Evolutionary conservation across 1,140 invertebrate genomes (phyloP).

Genomic region (Luehdorfia chinensis): DNA sequence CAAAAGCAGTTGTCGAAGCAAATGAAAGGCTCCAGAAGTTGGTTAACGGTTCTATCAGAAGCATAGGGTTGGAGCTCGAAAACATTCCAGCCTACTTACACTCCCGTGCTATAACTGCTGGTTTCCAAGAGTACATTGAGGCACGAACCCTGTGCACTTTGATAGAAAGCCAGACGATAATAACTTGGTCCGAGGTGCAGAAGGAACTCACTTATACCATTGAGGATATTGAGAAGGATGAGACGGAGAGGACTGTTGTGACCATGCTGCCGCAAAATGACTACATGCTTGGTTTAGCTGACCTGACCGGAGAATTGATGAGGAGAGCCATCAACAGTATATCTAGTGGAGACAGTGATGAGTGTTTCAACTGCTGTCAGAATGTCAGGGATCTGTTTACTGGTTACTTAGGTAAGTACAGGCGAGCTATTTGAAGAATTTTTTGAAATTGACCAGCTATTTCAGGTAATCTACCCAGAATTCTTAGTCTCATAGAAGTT

Average conservation of each 20-base stretch:
- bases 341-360: constrained; percentile 85
- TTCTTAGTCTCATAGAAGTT: too few relatives aligned
- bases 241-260: constrained; percentile 23
- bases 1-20: constrained; percentile 81
- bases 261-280: constrained; percentile 80
- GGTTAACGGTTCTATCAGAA: constrained; percentile 79
- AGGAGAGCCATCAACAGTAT: constrained; percentile 91
- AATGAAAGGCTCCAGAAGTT: constrained; percentile 80
- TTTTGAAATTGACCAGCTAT: too few relatives aligned
- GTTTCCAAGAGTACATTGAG: constrained; percentile 93
- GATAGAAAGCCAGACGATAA: constrained; percentile 50
- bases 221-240: constrained; percentile 31
- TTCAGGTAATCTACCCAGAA: too few relatives aligned
- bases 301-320: constrained; percentile 95
- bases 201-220: constrained; percentile 43
- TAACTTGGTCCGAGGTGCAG: constrained; percentile 51
- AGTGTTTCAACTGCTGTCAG: constrained; percentile 85
- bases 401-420: constrained; percentile 79
- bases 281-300: constrained; percentile 90
- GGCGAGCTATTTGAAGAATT: too few relatives aligned
- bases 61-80: constrained; percentile 85
- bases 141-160: constrained; percentile 79
- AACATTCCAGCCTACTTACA: constrained; percentile 86
- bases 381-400: constrained; percentile 86
- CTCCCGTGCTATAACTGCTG: constrained; percentile 84